Evolutionary conservation across 2,888 invertebrate species (phyloP), one percentile per base, ranked within the genome.

Genomic region (Galerucella pusilla): DNA sequence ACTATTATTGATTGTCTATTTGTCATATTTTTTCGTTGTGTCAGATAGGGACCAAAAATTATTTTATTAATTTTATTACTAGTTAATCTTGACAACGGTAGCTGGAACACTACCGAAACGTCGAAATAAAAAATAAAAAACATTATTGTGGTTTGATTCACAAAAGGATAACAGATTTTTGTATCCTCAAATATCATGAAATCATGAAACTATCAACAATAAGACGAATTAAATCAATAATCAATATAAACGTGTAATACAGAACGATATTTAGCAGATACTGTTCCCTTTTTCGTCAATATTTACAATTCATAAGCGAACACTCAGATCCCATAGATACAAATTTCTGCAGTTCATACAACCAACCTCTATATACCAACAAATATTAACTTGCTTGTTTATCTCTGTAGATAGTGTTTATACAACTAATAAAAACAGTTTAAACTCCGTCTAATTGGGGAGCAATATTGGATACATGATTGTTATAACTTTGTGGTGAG

Each of bases 241-340:
- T n/a, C n/a, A 52, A 52, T 52, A n/a, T 52, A 7, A 52, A 52
- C 52, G 52, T n/a, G 52, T 7, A 52, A 52, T 52, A 52, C 52
- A 52, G n/a, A 52, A 52, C 52, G 52, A 14, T 52, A 52, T 52
- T 52, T 52, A n/a, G 52, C 52, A n/a, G n/a, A 52, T 52, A n/a
- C n/a, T 52, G 52, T 52, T 52, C 52, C n/a, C n/a, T 7, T n/a
- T 52, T 52, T 52, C n/a, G 52, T 52, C 52, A 52, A 52, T 52
- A 52, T 52, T 52, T 52, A 52, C n/a, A 6, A 14, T 14, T n/a
- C 52, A n/a, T 52, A 52, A 52, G 52, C n/a, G 52, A 52, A 52
- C n/a, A 52, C 52, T 52, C n/a, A 6, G 1, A 52, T 52, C 52
- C n/a, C 52, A 7, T n/a, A 14, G 52, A 52, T 6, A 52, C n/a